Evolutionary conservation across 37 sponge, comb jelly and placozoan genomes (phyloP).

Genomic region (Cliona cf. orientalis): DNA sequence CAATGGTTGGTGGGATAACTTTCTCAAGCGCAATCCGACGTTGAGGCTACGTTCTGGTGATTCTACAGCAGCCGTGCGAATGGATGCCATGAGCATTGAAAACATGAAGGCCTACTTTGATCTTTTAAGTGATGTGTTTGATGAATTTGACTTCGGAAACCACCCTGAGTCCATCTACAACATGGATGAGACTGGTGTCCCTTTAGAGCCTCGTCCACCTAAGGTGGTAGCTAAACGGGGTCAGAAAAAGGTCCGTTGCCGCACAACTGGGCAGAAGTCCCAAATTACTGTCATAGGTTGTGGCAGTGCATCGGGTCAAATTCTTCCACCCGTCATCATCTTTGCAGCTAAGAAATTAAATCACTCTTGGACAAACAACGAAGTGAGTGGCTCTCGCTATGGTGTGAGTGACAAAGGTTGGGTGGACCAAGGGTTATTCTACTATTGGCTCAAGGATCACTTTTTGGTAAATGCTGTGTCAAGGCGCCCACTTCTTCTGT

Average conservation of each 20-base stretch:
- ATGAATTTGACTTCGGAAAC: background rate
- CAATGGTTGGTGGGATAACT: background rate
- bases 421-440: slow-evolving; percentile 16
- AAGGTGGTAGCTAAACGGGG: background rate
- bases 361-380: too few relatives aligned
- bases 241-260: background rate
- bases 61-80: background rate
- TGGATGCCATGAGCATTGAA: background rate
- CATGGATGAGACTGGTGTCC: too few relatives aligned
- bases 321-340: too few relatives aligned
- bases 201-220: too few relatives aligned
- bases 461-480: slow-evolving; percentile 25
- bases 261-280: background rate
- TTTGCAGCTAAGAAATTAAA: too few relatives aligned
- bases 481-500: background rate
- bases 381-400: background rate
- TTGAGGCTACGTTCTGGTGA: background rate
- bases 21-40: background rate
- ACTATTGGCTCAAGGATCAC: too few relatives aligned
- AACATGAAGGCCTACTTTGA: background rate
- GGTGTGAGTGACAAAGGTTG: slow-evolving; percentile 15
- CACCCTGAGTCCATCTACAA: background rate
- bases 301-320: background rate
- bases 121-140: background rate
- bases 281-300: background rate